These are phyloP conservation scores for Ictalurus furcatus DNA, from an alignment of 2,113 vertebrate species.

Conservation along the genomic window DNA sequence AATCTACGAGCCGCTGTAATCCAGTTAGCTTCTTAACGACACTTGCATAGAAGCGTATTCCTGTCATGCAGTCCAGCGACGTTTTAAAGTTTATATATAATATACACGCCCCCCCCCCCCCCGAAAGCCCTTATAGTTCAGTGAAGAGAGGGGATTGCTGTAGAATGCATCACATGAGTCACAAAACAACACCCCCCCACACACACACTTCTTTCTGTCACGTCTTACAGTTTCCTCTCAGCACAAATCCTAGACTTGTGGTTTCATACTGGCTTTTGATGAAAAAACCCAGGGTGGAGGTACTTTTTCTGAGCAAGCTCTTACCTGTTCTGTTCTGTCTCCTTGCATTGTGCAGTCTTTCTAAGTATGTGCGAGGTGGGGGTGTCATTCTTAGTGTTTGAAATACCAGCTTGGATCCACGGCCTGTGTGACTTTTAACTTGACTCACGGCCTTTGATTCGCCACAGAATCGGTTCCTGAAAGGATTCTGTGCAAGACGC, in stretches of 20 bases:
- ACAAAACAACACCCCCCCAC: slow-evolving; percentile 1
- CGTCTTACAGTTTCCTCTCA: slow-evolving; percentile 30
- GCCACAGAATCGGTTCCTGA: not conserved
- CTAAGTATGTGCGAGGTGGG: not conserved
- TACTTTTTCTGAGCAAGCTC: slow-evolving; percentile 27
- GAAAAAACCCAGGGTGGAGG: slow-evolving; percentile 6
- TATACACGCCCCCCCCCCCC: no score
- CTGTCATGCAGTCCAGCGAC: not conserved
- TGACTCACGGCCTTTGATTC: not conserved
- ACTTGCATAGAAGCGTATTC: slow-evolving; percentile 37
- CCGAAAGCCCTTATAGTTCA: not conserved
- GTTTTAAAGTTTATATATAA: not conserved
- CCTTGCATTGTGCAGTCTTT: slow-evolving; percentile 4
- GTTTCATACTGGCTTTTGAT: slow-evolving; percentile 28
- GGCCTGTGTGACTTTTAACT: not conserved
- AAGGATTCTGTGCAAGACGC: not conserved
- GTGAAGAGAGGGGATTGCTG: not conserved
- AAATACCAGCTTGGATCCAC: not conserved
- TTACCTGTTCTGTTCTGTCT: slow-evolving; percentile 3
- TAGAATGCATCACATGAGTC: slow-evolving; percentile 18
- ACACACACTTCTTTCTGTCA: not conserved
- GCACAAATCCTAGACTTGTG: slow-evolving; percentile 5
- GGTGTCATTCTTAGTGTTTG: not conserved
- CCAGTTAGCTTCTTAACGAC: slow-evolving; percentile 38
- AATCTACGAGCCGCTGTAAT: slow-evolving; percentile 42